phyloP scores from a whole-genome alignment of 2,888 invertebrate species.

The Sarcophaga subvicina region DNA sequence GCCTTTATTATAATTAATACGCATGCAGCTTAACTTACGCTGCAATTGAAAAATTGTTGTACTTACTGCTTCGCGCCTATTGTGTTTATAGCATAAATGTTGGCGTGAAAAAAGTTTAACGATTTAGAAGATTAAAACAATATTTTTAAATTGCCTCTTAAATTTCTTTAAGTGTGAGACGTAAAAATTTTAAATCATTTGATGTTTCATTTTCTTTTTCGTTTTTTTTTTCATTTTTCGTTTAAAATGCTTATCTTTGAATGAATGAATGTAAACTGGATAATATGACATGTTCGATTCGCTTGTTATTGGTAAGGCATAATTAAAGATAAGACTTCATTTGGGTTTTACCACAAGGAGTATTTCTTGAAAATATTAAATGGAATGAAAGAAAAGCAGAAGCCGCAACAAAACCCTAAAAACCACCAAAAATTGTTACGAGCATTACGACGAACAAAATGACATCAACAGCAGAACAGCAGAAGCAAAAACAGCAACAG shows the following conservation, averaged over 20 bases:
- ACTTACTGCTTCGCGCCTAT: too few species aligned
- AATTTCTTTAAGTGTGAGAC: conserved; percentile 27
- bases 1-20: too few species aligned
- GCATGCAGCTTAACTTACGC: too few species aligned
- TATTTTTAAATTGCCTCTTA: background rate
- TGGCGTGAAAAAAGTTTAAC: background rate
- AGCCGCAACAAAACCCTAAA: conserved; percentile 1
- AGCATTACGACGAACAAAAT: background rate
- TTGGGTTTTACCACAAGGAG: conserved; percentile 36
- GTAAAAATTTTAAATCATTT: background rate
- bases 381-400: conserved; percentile 7
- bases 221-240: background rate
- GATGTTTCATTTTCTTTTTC: background rate
- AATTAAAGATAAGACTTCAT: conserved; percentile 61
- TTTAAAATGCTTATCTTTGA: conserved; percentile 50
- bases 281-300: conserved; percentile 64
- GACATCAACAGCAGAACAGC: conserved; percentile 20
- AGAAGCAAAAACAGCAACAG: conserved; percentile 29
- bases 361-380: conserved; percentile 54
- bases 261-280: conserved; percentile 60
- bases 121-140: background rate
- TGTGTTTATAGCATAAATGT: background rate
- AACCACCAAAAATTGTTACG: conserved; percentile 19
- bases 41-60: too few species aligned
- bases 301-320: conserved; percentile 40